These are phyloP conservation scores for Misgurnus anguillicaudatus DNA, from an alignment of 2,113 vertebrate species.

Conservation along the genomic window DNA sequence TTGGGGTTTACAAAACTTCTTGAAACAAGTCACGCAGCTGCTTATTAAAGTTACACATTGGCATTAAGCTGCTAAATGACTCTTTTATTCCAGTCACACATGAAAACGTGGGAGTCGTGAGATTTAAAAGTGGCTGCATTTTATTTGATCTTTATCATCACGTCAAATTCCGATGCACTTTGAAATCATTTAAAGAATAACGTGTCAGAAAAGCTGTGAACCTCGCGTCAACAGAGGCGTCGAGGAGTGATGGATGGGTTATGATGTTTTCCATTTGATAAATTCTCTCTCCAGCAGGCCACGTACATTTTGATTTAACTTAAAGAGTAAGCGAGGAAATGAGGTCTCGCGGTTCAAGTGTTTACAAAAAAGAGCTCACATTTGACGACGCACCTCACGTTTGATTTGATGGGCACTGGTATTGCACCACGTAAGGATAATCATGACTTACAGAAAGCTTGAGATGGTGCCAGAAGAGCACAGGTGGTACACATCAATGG, in stretches of 20 bases:
- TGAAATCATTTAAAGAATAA: constrained; percentile 20
- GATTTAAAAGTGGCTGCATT: neutral
- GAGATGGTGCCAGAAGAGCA: neutral
- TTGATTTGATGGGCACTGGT: neutral
- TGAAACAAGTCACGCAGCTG: neutral
- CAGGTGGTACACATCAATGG: neutral
- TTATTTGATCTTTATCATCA: neutral
- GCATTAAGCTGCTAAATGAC: neutral
- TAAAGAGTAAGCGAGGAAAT: constrained; percentile 22
- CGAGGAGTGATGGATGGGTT: neutral
- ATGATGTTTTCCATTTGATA: constrained; percentile 33
- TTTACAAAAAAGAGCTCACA: constrained; percentile 36
- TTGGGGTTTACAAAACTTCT: neutral
- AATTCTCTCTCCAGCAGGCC: constrained; percentile 6
- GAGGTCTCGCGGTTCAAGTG: constrained; percentile 31
- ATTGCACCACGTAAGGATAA: neutral
- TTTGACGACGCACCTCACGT: neutral
- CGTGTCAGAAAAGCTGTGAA: neutral
- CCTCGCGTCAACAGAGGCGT: neutral
- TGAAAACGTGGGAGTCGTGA: neutral
- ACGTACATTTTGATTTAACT: constrained; percentile 30
- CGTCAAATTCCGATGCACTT: constrained; percentile 14
- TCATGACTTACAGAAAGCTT: neutral
- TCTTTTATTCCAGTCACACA: constrained; percentile 4
- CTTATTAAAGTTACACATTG: neutral